Percentiles rank a stretch among this genome's conserved stretches.
Evolutionary conservation across 2,797 vertebrate genomes (phyloP).

Genomic region (Notoglanidium macrostoma): DNA sequence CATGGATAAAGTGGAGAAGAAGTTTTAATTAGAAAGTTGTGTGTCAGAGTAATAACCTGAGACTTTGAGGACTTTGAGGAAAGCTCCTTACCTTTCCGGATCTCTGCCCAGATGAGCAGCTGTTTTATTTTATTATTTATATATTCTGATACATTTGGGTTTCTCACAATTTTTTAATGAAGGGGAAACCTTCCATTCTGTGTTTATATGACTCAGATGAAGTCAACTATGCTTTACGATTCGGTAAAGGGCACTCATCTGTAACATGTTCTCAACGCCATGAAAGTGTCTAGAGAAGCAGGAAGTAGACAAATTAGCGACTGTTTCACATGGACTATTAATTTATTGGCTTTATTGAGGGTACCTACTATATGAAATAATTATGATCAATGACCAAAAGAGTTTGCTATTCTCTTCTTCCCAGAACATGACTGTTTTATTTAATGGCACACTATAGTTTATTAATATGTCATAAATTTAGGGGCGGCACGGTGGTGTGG

Average conservation of each 20-base stretch:
- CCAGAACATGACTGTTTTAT: neutral
- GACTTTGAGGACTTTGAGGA: neutral
- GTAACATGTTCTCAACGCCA: neutral
- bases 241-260: neutral
- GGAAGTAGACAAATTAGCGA: neutral
- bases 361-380: neutral
- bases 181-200: no score
- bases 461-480: neutral
- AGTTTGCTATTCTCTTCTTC: neutral
- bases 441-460: neutral
- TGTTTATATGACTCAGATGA: neutral
- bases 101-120: neutral
- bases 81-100: neutral
- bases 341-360: neutral
- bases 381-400: neutral
- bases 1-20: neutral
- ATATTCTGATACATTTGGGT: neutral
- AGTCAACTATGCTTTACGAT: neutral
- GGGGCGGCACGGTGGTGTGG: no score
- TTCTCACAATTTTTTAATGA: neutral
- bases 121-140: constrained; percentile 17
- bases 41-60: neutral
- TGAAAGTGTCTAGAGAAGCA: neutral
- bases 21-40: neutral
- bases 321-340: neutral